Evolutionary conservation across 2,888 invertebrate species (phyloP), one percentile per base, ranked within the genome.

Genomic region (Kuschelorhynchus macadamiae): DNA sequence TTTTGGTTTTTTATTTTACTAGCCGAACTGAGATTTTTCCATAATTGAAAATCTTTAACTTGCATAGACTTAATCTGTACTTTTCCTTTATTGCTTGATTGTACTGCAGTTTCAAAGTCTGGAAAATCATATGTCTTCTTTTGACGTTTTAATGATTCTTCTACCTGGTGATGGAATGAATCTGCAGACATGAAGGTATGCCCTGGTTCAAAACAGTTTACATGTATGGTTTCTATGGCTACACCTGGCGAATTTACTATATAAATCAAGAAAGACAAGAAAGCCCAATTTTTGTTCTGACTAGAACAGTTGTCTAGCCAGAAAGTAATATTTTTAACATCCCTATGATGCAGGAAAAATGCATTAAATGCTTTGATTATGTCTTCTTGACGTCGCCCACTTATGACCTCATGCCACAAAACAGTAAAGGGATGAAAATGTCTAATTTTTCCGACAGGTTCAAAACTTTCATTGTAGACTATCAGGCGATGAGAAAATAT

Each of bases 341-440:
- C 74, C 36, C 71, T 61, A 63, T 67, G 12, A 9, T 66, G 42
- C 21, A 71, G 36, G 36, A n/a, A 53, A 53, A 36, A 39, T 39
- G 33, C 39, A 33, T 17, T 36, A 69, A 18, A 70, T 4, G 67
- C 32, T 33, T 63, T 60, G n/a, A 71, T 61, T 44, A 71, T 66
- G 17, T 73, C 72, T 56, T 63, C 68, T 49, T n/a, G 47, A n/a
- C 44, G 16, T 44, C 65, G 41, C 4, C 60, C 55, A 36, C 59
- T 46, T 8, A 72, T 20, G 17, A 44, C 67, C 36, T 71, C 69
- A 50, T 73, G 59, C 69, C 72, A 71, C 12, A 73, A n/a, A 17
- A n/a, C n/a, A n/a, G n/a, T n/a, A n/a, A n/a, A n/a, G n/a, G n/a
- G n/a, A n/a, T n/a, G n/a, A 17, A 12, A 1, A 8, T 7, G 14